Percentiles rank a stretch among this genome's conserved stretches.
These are phyloP conservation scores for Ischnura elegans DNA, from an alignment of 2,888 invertebrate genomes.

Conservation along the genomic window DNA sequence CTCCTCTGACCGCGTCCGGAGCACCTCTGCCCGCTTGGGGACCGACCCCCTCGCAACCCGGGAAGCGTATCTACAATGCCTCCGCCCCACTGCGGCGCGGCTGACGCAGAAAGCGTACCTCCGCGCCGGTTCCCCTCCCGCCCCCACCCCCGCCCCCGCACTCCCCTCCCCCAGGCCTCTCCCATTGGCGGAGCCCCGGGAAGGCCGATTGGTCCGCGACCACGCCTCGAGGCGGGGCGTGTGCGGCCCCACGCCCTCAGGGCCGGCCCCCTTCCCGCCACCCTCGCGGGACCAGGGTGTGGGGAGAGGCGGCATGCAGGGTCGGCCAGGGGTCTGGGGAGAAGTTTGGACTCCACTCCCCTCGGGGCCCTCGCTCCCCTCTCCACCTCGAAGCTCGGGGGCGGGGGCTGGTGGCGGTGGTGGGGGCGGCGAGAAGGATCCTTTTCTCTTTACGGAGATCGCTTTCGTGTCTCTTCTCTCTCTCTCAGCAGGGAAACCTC, in stretches of 20 bases:
- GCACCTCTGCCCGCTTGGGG: background rate
- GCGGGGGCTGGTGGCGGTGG: conserved; percentile 77
- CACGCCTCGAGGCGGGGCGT: conserved; percentile 71
- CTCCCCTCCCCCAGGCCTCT: background rate
- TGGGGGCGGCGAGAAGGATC: conserved; percentile 70
- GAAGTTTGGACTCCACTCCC: conserved; percentile 75
- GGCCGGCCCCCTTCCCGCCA: conserved; percentile 62
- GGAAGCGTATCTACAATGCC: background rate
- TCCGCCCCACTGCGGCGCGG: conserved; percentile 8
- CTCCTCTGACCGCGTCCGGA: conserved; percentile 56
- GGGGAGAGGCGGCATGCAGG: conserved; percentile 61
- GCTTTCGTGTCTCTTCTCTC: background rate
- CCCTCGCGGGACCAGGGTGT: conserved; percentile 73
- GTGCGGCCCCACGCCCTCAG: conserved; percentile 70
- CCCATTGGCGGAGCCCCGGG: conserved; percentile 68
- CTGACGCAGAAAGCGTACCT: background rate
- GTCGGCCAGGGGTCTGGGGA: conserved; percentile 54
- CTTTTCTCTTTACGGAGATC: background rate
- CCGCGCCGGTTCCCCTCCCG: conserved; percentile 34
- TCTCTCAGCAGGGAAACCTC: conserved; percentile 30
- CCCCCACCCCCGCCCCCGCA: background rate
- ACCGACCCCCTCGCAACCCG: background rate
- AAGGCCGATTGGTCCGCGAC: conserved; percentile 60
- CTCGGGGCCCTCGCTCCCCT: conserved; percentile 77
- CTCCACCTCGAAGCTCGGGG: conserved; percentile 79